phyloP scores from a whole-genome alignment of 1,140 invertebrate species.

The Drosophila gunungcola region DNA sequence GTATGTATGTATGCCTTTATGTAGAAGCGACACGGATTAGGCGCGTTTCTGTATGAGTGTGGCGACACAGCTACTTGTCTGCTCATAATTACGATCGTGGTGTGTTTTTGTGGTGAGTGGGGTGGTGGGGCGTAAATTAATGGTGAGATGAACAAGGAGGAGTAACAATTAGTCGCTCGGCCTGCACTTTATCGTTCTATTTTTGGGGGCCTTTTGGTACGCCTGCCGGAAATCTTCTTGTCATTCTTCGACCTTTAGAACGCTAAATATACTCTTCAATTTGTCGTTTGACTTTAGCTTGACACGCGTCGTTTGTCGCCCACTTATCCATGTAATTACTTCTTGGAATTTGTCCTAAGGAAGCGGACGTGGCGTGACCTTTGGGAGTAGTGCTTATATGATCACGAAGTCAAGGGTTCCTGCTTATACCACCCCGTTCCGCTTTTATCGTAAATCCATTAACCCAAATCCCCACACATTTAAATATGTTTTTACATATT shows the following conservation, averaged over 20 bases:
- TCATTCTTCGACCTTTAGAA: constrained; percentile 79
- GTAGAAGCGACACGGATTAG: constrained; percentile 47
- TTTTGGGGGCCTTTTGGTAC: constrained; percentile 35
- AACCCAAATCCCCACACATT: constrained; percentile 14
- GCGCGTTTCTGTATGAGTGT: constrained; percentile 33
- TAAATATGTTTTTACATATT: background rate
- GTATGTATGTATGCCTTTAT: too few relatives aligned
- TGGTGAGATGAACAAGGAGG: constrained; percentile 13
- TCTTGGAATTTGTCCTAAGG: constrained; percentile 9
- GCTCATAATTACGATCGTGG: constrained; percentile 64
- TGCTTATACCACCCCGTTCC: background rate
- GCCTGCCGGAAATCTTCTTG: constrained; percentile 76
- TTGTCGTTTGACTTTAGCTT: constrained; percentile 21
- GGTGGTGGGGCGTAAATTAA: background rate
- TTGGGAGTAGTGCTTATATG: constrained; percentile 17
- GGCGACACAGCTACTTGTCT: constrained; percentile 34
- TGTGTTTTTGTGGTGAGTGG: constrained; percentile 1
- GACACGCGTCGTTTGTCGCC: constrained; percentile 14
- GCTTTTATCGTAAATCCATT: constrained; percentile 15
- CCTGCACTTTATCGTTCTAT: constrained; percentile 70
- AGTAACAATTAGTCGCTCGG: constrained; percentile 52
- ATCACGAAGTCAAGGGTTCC: constrained; percentile 19
- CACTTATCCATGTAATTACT: constrained; percentile 37
- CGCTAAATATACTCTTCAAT: constrained; percentile 38
- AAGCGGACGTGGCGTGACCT: constrained; percentile 19